These are phyloP conservation scores for Glossosoma conforme DNA, from an alignment of 1,140 invertebrate genomes.

Conservation along the genomic window DNA sequence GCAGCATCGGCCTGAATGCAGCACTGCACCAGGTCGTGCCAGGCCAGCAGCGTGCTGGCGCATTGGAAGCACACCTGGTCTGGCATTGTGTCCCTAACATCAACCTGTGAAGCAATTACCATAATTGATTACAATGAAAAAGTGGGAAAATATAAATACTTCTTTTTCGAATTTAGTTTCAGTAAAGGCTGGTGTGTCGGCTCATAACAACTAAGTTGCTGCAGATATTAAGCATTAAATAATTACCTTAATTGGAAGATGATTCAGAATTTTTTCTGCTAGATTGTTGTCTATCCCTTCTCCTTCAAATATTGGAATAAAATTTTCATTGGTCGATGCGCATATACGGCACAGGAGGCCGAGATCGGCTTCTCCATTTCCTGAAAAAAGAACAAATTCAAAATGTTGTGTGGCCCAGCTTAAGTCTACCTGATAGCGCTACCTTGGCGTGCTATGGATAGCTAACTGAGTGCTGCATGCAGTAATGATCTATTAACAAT, in stretches of 20 bases:
- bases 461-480: too few relatives aligned
- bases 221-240: background rate
- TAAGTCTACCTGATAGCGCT: too few relatives aligned
- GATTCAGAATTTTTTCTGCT: slow-evolving; percentile 52
- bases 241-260: slow-evolving; percentile 54
- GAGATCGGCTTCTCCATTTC: slow-evolving; percentile 34
- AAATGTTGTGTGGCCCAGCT: too few relatives aligned
- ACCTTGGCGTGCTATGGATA: too few relatives aligned
- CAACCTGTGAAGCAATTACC: slow-evolving; percentile 42
- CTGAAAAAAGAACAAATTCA: slow-evolving; percentile 23
- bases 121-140: background rate
- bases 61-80: slow-evolving; percentile 60
- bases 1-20: slow-evolving; percentile 52
- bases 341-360: slow-evolving; percentile 52
- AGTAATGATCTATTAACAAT: too few relatives aligned
- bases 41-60: slow-evolving; percentile 56
- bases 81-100: slow-evolving; percentile 52
- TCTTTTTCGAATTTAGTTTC: slow-evolving; percentile 4
- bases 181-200: background rate
- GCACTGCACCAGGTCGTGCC: slow-evolving; percentile 55
- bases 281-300: slow-evolving; percentile 53
- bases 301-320: slow-evolving; percentile 53
- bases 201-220: background rate
- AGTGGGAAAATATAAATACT: background rate
- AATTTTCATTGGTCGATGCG: slow-evolving; percentile 45